These are phyloP conservation scores for Xylota segnis DNA, from an alignment of 2,888 invertebrate genomes.

Conservation along the genomic window DNA sequence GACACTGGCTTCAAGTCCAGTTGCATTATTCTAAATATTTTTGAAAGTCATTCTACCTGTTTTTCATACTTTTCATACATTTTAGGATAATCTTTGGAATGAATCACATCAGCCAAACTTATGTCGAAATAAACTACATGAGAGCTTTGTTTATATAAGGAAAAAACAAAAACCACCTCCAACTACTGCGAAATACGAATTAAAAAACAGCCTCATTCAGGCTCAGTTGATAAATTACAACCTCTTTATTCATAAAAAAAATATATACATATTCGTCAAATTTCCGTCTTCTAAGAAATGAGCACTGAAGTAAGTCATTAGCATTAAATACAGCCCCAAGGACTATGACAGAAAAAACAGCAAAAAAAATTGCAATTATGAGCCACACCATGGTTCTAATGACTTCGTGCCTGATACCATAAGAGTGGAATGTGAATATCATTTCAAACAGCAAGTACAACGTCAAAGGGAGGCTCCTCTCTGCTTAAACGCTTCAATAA, in stretches of 20 bases:
- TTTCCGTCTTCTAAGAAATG: slow-evolving; percentile 10
- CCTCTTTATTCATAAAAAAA: neutral
- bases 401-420: neutral
- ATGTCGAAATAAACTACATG: too few relatives aligned
- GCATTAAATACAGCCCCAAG: slow-evolving; percentile 2
- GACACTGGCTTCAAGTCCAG: too few relatives aligned
- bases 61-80: too few relatives aligned
- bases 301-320: slow-evolving; percentile 25
- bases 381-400: slow-evolving; percentile 7
- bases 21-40: too few relatives aligned
- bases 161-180: neutral
- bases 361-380: neutral
- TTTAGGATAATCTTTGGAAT: too few relatives aligned
- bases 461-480: slow-evolving; percentile 15
- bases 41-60: too few relatives aligned
- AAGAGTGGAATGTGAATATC: slow-evolving; percentile 15
- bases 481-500: slow-evolving; percentile 37
- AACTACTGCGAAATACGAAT: neutral
- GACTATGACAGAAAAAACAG: neutral
- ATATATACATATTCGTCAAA: neutral
- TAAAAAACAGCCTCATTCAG: neutral
- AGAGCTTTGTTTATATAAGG: too few relatives aligned
- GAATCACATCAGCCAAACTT: too few relatives aligned
- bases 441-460: slow-evolving; percentile 10
- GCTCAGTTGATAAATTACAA: neutral